Base-by-base conservation (phyloP, 2,797 vertebrate genomes). In the Heteromormyrus szaboi region DNA sequence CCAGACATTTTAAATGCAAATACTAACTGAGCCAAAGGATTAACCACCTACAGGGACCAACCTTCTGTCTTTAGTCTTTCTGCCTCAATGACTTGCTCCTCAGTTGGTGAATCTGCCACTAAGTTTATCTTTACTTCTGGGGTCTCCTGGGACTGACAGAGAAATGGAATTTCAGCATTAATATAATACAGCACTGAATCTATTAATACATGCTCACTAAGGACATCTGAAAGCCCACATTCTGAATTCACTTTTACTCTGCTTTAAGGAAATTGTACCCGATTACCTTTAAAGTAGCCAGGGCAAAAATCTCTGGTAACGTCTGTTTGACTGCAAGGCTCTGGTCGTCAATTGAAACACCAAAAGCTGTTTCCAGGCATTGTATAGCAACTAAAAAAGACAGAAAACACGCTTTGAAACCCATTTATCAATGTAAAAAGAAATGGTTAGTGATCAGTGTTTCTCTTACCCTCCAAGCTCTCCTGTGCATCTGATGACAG, bases 281-380 rank as follows among this genome's bases (percentile, higher is more conserved):
- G 1, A 86, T 88, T 92, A 98, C 97, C 95, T 96, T 94, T n/a
- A 91, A 90, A 9, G 91, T 93, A 33, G 95, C 95, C 0, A 95
- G 94, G 65, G 95, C 93, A 7, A 99, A 99, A 89, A 99, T 96
- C 89, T 99, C 97, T 0, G 97, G 96, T 56, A 99, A 96, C 5
- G 96, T 97, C 89, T 97, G 92, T 19, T 95, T 93, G 29, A 99
- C 94, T 0, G 97, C 96, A 0, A 99, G 95, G 89, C 92, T 96
- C 19, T 93, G 94, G 90, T 99, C 98, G 0, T 98, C 98, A 9
- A 95, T 92, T 0, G 98, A 97, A 81, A 99, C 96, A 0, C 97
- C 96, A 2, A 98, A 99, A 0, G 98, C 98, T 0, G 98, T 99
- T 93, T 99, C 98, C 93, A 99, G 94, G 95, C 98, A 99, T 93